Conservation (phyloP, 2,113 vertebrate species). For the Lophura nycthemera region DNA sequence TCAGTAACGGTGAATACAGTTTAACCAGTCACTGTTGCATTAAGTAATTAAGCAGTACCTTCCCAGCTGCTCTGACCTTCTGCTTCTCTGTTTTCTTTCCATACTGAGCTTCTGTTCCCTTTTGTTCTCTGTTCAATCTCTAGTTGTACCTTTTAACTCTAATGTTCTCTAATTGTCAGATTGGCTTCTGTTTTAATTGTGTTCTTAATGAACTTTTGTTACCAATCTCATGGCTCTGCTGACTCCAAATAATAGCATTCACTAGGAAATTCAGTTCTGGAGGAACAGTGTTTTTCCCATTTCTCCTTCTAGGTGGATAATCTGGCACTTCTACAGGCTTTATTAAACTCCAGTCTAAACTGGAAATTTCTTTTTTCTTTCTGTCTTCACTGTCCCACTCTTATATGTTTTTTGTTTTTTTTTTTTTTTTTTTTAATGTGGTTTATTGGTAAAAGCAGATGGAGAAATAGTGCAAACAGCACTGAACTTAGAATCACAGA, state of each 20-base stretch:
- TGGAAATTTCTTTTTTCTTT: neutral
- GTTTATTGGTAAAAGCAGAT: neutral
- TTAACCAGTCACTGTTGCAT: conserved; percentile 2
- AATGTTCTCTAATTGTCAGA: neutral
- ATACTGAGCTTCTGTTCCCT: neutral
- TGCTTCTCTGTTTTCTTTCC: neutral
- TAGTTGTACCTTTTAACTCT: neutral
- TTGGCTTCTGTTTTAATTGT: conserved; percentile 1
- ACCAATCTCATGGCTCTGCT: neutral
- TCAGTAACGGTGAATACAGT: neutral
- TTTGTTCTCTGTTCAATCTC: neutral
- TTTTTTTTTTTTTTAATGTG: too few relatives aligned
- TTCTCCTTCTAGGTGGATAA: neutral
- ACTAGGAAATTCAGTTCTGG: neutral
- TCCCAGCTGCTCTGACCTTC: conserved; percentile 15
- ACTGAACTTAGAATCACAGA: neutral
- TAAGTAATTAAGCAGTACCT: conserved; percentile 20
- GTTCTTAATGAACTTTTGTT: neutral
- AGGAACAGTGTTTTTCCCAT: neutral
- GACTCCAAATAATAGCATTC: neutral
- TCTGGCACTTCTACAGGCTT: neutral
- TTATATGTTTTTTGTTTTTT: neutral
- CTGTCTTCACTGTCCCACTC: neutral
- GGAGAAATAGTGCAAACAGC: neutral
- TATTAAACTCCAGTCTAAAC: neutral